Conservation (phyloP, 1,140 invertebrate species). For the Pachypeltis micranthus region DNA sequence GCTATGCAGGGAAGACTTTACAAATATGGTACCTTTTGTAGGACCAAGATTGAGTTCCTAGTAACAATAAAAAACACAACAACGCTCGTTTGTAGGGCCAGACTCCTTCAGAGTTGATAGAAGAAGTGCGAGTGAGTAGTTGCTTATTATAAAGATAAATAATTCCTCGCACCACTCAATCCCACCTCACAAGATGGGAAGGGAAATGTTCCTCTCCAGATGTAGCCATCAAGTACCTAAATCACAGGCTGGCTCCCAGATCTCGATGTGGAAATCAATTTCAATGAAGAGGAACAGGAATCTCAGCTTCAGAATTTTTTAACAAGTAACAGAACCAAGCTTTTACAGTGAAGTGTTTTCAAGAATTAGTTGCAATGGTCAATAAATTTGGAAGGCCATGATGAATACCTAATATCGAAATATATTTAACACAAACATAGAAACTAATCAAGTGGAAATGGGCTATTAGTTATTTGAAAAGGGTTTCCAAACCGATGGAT, state of each 20-base stretch:
- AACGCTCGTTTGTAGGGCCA: background rate
- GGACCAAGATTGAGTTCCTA: background rate
- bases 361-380: too few species aligned
- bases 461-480: too few species aligned
- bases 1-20: background rate
- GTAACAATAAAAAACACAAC: background rate
- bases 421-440: too few species aligned
- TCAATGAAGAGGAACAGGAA: too few species aligned
- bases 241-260: background rate
- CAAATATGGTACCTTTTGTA: background rate
- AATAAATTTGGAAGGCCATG: too few species aligned
- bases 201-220: background rate
- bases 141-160: background rate
- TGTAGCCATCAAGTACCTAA: background rate
- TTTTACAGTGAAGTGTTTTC: too few species aligned
- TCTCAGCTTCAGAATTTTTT: too few species aligned
- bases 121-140: background rate
- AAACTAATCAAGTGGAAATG: too few species aligned
- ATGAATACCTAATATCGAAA: too few species aligned
- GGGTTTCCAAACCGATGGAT: too few species aligned
- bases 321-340: too few species aligned
- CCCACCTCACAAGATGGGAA: background rate
- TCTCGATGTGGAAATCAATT: background rate
- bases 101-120: background rate
- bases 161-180: too few species aligned